Evolutionary conservation across 2,888 invertebrate genomes (phyloP), one percentile per base, ranked within the genome.

Genomic region (Noctua comes): DNA sequence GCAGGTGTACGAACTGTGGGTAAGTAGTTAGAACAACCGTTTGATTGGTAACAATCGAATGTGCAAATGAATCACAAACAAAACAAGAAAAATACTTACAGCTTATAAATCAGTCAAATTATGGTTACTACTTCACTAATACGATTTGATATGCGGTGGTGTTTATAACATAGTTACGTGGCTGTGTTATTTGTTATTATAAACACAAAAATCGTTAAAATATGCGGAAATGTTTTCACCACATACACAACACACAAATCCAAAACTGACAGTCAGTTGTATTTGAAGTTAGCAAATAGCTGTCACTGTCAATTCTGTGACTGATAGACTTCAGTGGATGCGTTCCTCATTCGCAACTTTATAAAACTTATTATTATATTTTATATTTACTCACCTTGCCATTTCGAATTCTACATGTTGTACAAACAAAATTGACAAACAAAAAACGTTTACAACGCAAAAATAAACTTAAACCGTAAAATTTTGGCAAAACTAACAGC

Each of bases 91-190:
- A n/a, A 48, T 77, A 83, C 88, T 69, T 79, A 87, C 86, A 84
- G 76, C n/a, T 71, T 73, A 7, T 46, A 57, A 65, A 59, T 65
- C 27, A n/a, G 57, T 81, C 71, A 75, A 76, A 68, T 69, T 43
- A 66, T 83, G 43, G 69, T 66, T 54, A 69, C 51, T 65, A 68
- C 51, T 70, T 64, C 40, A 73, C n/a, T 70, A 59, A 70, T 64
- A 73, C 24, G n/a, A 46, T 70, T 36, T 51, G n/a, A 5, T 48
- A 40, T 36, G 21, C 65, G 16, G 13, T 68, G 46, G 27, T 72
- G 16, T 65, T 86, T 69, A 86, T 79, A 86, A 77, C 87, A 86
- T 84, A 59, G n/a, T 86, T 79, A 76, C 82, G 77, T 73, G 70
- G n/a, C 46, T 40, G 40, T n/a, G 13, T 27, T 70, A 66, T 79